Evolutionary conservation across 1,140 invertebrate species (phyloP).

Genomic region (Dryas iulia): DNA sequence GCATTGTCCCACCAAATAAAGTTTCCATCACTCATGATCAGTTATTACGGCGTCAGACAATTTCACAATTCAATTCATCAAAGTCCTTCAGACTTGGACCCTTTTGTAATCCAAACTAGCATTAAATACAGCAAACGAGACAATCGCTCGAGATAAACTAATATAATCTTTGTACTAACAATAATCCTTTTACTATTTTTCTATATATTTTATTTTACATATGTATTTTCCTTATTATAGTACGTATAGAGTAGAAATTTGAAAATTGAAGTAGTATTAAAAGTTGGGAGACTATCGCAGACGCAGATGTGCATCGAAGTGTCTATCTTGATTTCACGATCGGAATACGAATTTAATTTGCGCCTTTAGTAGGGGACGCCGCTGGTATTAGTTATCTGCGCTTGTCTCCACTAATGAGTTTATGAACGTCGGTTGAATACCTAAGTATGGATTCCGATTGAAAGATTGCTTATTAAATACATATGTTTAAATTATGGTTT

Average conservation of each 20-base stretch:
- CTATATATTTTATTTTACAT: constrained; percentile 16
- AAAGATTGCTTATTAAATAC: too few relatives aligned
- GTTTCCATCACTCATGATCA: constrained; percentile 37
- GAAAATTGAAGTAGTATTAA: background rate
- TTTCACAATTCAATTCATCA: constrained; percentile 56
- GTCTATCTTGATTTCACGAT: constrained; percentile 64
- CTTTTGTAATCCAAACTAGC: constrained; percentile 18
- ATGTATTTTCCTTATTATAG: constrained; percentile 17
- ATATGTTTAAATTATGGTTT: too few relatives aligned
- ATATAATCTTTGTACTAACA: constrained; percentile 33
- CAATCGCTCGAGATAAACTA: constrained; percentile 15
- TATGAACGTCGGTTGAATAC: constrained; percentile 38
- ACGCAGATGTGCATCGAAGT: constrained; percentile 65
- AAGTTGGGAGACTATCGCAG: constrained; percentile 13
- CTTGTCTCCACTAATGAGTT: constrained; percentile 50
- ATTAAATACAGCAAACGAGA: constrained; percentile 29
- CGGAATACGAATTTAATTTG: constrained; percentile 70
- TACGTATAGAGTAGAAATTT: constrained; percentile 35
- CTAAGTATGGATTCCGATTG: background rate
- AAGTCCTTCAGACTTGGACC: constrained; percentile 38
- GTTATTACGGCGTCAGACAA: constrained; percentile 54
- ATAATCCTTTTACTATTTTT: constrained; percentile 55
- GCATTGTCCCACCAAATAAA: constrained; percentile 38
- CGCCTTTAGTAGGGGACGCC: constrained; percentile 31
- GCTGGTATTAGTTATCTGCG: constrained; percentile 37